These are phyloP conservation scores for Troides oblongomaculatus DNA, from an alignment of 2,888 invertebrate species.

Conservation along the genomic window DNA sequence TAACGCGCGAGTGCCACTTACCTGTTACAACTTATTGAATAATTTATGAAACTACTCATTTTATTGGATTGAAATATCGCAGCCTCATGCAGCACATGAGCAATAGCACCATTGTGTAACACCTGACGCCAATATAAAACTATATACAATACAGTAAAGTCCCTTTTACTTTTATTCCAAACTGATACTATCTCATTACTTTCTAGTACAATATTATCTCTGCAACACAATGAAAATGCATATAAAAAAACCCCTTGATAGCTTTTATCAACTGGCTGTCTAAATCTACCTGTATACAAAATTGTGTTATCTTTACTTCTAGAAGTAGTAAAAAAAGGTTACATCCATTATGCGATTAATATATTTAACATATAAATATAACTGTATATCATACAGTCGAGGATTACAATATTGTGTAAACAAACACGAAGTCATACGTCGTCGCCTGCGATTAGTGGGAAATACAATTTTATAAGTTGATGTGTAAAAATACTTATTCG, in stretches of 20 bases:
- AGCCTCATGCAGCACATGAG: conserved; percentile 41
- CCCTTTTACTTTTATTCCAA: not conserved
- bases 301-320: no score
- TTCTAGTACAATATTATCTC: no score
- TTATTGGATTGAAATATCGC: conserved; percentile 74
- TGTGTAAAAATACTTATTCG: conserved; percentile 75
- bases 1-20: conserved; percentile 74
- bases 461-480: conserved; percentile 68
- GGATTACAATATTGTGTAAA: not conserved
- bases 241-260: no score
- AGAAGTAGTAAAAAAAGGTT: no score
- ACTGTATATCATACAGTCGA: no score
- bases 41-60: conserved; percentile 74
- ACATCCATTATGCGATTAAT: no score
- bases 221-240: no score
- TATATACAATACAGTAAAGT: not conserved
- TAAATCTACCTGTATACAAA: no score
- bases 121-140: conserved; percentile 36
- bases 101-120: conserved; percentile 48
- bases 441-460: conserved; percentile 34
- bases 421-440: not conserved
- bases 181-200: no score
- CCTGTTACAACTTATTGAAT: conserved; percentile 75
- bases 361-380: no score
- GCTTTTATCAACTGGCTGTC: no score